Evolutionary conservation across 1,140 invertebrate species (phyloP), one percentile per base, ranked within the genome.

Genomic region (Contarinia nasturtii): DNA sequence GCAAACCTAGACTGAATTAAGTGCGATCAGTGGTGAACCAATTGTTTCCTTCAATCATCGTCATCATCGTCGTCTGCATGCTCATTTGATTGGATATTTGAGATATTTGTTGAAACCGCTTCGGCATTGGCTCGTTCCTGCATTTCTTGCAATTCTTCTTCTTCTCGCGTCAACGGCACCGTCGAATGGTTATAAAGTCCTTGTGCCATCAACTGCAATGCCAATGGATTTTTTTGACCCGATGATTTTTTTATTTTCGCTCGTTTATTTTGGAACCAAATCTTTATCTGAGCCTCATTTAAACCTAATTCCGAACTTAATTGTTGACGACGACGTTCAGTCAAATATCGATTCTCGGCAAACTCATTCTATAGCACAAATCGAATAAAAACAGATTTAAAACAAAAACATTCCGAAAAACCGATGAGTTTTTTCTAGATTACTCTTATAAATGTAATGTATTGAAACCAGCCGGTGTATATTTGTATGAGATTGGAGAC

Each of bases 281-380:
- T 95, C 67, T 96, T 96, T 57, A 96, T 94, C 62, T 96, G 91
- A 1, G 86, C 85, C 63, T 96, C 92, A 65, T 93, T 91, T 11
- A 96, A 66, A 15, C 80, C 80, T 21, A 96, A 67, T 56, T 93
- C 87, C 14, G 75, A 68, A 18, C 90, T 86, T 40, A 96, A 69
- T 52, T 86, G 79, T 62, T 89, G 86, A 50, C 92, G 70, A 50
- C 91, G 69, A 54, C 82, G 77, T 58, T 95, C 91, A 0, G 85
- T 94, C 47, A 96, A 69, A 65, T 96, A 96, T 54, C 82, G 74
- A 68, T 88, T 94, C 56, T 89, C 83, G 44, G 80, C 72, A 63
- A 96, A 96, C 62, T 96, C 91, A 48, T 80, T 72, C 63, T 67
- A 52, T 44, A 12, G 14, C 19, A 22, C 45, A 46, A 18, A 47